These are phyloP conservation scores for Holothuria leucospilota DNA, from an alignment of 53 echinoderm and acorn worm genomes.

Conservation along the genomic window DNA sequence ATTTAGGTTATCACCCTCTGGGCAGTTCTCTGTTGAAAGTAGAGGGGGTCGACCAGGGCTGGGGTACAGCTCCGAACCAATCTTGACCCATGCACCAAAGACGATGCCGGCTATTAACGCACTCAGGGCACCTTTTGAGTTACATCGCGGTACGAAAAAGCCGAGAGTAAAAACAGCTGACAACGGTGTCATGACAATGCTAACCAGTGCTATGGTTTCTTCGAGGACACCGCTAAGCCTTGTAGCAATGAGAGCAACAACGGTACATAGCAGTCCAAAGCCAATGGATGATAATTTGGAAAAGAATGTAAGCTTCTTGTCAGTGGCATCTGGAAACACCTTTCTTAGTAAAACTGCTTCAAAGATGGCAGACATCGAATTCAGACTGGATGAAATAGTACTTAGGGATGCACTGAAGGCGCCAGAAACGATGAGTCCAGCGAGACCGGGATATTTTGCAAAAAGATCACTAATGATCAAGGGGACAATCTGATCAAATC, in stretches of 20 bases:
- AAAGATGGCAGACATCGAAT: conserved; percentile 10
- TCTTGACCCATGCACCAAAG: conserved; percentile 5
- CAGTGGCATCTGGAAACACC: no score
- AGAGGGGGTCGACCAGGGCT: neutral
- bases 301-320: neutral
- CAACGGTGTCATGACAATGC: conserved; percentile 2
- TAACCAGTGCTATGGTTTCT: conserved; percentile 5
- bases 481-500: conserved; percentile 23
- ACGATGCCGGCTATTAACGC: conserved; percentile 6
- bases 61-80: conserved; percentile 27
- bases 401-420: neutral
- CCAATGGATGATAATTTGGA: neutral
- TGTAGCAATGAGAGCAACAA: neutral
- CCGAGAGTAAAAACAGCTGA: neutral
- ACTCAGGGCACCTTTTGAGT: conserved; percentile 22
- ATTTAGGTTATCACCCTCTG: neutral
- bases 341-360: neutral
- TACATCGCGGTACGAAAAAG: conserved; percentile 24
- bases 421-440: conserved; percentile 24
- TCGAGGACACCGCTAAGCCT: neutral
- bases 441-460: conserved; percentile 17
- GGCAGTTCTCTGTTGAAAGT: conserved; percentile 4
- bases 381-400: neutral
- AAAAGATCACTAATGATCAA: conserved; percentile 15
- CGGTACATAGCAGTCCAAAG: neutral